These are phyloP conservation scores for Otis tarda DNA, from an alignment of 2,113 vertebrate genomes.

Conservation along the genomic window DNA sequence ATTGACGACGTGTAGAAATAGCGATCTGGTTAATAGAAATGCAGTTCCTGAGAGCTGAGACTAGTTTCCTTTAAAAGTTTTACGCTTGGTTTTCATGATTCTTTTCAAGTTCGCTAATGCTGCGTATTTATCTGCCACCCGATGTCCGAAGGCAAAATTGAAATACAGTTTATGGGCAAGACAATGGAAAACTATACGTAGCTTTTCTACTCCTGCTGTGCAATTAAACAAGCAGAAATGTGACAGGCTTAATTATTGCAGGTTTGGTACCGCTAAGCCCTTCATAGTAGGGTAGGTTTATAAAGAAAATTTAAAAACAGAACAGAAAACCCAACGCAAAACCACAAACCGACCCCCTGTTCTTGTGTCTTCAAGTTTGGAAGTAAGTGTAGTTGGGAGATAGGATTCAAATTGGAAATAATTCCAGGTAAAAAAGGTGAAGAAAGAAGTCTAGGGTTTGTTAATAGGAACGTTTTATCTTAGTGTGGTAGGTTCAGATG, in stretches of 20 bases:
- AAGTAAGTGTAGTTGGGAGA: neutral
- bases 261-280: neutral
- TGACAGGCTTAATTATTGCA: neutral
- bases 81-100: neutral
- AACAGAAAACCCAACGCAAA: neutral
- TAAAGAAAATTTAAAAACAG: neutral
- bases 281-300: neutral
- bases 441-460: neutral
- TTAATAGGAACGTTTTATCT: neutral
- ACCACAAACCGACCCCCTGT: rapidly evolving
- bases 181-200: neutral
- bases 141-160: neutral
- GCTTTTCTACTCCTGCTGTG: neutral
- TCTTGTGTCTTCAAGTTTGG: neutral
- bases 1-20: neutral
- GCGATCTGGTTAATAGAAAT: neutral
- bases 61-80: neutral
- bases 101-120: neutral
- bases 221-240: neutral
- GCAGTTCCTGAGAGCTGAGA: neutral
- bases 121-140: neutral
- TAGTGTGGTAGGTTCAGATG: neutral
- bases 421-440: neutral
- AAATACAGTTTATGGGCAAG: neutral
- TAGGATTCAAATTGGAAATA: neutral